phyloP scores from a whole-genome alignment of 1,140 invertebrate species.

The Charaxes varanes region DNA sequence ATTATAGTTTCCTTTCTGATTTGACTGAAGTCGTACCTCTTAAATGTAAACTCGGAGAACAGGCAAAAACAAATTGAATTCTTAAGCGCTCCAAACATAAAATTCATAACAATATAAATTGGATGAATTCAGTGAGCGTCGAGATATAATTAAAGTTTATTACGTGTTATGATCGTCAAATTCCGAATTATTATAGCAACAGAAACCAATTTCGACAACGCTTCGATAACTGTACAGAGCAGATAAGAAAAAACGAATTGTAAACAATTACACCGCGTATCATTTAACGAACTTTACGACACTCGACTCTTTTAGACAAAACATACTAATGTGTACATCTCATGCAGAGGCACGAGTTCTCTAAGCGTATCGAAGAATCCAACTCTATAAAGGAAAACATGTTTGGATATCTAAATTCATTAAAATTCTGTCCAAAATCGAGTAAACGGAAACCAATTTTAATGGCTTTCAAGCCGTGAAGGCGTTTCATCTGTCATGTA shows the following conservation, averaged over 20 bases:
- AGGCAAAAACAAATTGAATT: neutral
- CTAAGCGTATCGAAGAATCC: neutral
- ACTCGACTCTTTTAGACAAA: constrained; percentile 41
- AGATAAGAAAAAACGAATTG: constrained; percentile 57
- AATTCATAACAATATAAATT: too few relatives aligned
- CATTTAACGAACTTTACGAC: constrained; percentile 42
- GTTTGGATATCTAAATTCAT: neutral
- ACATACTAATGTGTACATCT: constrained; percentile 10
- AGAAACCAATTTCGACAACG: constrained; percentile 54
- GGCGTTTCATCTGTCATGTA: constrained; percentile 6
- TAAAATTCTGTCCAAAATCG: constrained; percentile 4
- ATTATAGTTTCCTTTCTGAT: neutral
- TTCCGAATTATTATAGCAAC: constrained; percentile 53
- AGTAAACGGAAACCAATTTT: neutral
- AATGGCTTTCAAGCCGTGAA: too few relatives aligned
- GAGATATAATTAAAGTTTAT: constrained; percentile 8
- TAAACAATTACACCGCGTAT: constrained; percentile 61
- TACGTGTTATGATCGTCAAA: constrained; percentile 18
- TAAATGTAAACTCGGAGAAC: neutral
- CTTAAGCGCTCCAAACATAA: too few relatives aligned
- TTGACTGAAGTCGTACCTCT: neutral
- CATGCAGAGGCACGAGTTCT: neutral
- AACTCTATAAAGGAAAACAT: neutral
- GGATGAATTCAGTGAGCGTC: too few relatives aligned
- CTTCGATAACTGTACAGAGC: constrained; percentile 47